phyloP scores from a whole-genome alignment of 2,113 vertebrate genomes.

The Danionella cerebrum region DNA sequence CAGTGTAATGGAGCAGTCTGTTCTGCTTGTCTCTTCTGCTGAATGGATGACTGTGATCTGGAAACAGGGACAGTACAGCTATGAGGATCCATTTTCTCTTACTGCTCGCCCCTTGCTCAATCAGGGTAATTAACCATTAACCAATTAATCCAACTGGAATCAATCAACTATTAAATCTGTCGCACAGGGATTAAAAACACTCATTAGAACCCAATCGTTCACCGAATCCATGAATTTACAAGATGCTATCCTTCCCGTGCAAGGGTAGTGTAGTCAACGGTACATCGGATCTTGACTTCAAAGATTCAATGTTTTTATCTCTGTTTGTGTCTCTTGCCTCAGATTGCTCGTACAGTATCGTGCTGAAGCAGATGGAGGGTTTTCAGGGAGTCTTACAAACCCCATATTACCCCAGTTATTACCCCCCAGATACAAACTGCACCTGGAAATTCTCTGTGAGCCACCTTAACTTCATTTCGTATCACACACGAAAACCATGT shows the following conservation, averaged over 20 bases:
- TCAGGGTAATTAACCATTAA: slow-evolving; percentile 53
- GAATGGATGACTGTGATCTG: slow-evolving; percentile 83
- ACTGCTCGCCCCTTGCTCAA: slow-evolving; percentile 66
- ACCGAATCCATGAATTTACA: no score
- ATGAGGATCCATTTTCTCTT: slow-evolving; percentile 78
- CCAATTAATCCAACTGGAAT: no score
- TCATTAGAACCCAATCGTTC: no score
- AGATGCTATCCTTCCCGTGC: no score
- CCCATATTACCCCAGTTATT: slow-evolving; percentile 88
- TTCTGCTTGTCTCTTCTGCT: slow-evolving; percentile 77
- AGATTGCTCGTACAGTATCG: slow-evolving; percentile 73
- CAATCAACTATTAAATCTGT: no score
- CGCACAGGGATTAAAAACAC: no score
- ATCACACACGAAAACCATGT: no score
- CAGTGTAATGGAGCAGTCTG: slow-evolving; percentile 72
- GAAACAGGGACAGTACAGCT: slow-evolving; percentile 86
- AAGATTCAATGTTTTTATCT: neutral
- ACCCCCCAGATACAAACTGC: slow-evolving; percentile 81
- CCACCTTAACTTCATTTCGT: no score
- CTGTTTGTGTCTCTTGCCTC: slow-evolving; percentile 14
- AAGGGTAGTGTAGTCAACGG: no score
- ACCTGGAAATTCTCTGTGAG: slow-evolving; percentile 83
- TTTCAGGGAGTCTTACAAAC: slow-evolving; percentile 75
- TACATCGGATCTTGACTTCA: no score
- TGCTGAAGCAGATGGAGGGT: slow-evolving; percentile 57